Evolutionary conservation across 2,113 vertebrate genomes (phyloP).

Genomic region (Zapus hudsonius): DNA sequence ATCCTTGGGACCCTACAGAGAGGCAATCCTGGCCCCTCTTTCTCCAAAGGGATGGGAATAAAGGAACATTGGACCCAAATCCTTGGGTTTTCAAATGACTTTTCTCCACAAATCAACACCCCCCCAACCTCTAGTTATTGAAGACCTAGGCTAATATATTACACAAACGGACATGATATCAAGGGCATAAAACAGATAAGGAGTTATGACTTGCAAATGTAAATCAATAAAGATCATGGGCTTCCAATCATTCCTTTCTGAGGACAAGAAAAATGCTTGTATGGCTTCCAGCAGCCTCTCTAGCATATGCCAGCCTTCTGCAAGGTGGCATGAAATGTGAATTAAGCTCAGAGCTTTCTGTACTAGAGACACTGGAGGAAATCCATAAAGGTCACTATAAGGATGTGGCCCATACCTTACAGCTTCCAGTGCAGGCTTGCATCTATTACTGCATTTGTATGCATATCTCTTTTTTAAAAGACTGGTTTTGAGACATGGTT

Average conservation of each 20-base stretch:
- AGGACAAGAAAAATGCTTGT: background rate
- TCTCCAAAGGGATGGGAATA: background rate
- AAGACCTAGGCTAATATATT: constrained; percentile 48
- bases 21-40: background rate
- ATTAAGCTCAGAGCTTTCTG: background rate
- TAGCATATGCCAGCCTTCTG: constrained; percentile 38
- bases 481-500: no score
- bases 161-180: background rate
- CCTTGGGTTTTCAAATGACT: constrained; percentile 22
- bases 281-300: constrained; percentile 8
- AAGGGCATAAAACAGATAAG: constrained; percentile 55
- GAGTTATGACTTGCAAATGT: constrained; percentile 57
- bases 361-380: background rate
- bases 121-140: constrained; percentile 26
- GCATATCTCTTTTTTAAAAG: no score
- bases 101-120: constrained; percentile 48
- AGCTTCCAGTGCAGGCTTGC: background rate
- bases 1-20: constrained; percentile 43
- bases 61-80: background rate
- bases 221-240: constrained; percentile 60
- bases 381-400: background rate
- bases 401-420: background rate
- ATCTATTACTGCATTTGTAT: background rate
- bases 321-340: background rate
- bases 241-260: constrained; percentile 49